Percentiles rank a stretch among this genome's conserved stretches.
phyloP scores from a whole-genome alignment of 2,797 vertebrate genomes.

The Clamator glandarius region DNA sequence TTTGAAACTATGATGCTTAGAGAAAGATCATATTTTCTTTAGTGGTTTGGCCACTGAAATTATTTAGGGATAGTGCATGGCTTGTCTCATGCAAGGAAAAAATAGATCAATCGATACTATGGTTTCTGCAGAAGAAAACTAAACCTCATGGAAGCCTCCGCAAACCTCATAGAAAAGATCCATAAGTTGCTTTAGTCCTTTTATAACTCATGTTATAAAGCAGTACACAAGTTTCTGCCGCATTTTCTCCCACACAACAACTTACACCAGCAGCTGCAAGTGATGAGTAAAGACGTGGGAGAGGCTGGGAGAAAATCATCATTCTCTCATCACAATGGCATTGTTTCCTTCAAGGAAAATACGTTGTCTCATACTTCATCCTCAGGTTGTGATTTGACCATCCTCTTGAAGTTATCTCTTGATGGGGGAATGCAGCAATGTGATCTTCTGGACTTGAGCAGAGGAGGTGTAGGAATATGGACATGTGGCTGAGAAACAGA shows the following conservation, averaged over 20 bases:
- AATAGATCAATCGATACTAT: background rate
- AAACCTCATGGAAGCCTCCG: background rate
- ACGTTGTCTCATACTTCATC: background rate
- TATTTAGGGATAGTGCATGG: background rate
- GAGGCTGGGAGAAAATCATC: background rate
- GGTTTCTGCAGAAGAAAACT: background rate
- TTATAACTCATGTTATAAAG: background rate
- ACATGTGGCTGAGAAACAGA: background rate
- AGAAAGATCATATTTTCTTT: background rate
- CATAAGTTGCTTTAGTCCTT: background rate
- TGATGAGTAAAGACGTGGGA: background rate
- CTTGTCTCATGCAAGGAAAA: background rate
- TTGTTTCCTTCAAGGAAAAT: background rate
- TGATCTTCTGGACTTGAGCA: background rate
- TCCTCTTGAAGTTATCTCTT: background rate
- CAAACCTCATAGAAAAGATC: background rate
- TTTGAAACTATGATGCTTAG: background rate
- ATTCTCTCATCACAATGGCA: background rate
- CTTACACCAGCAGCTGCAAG: background rate
- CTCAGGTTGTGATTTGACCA: background rate
- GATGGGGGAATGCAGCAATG: background rate
- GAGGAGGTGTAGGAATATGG: accelerated
- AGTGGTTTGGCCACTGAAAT: background rate
- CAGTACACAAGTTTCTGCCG: background rate
- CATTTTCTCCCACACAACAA: background rate